Evolutionary conservation across 2,113 vertebrate species (phyloP).

Genomic region (Elgaria multicarinata): DNA sequence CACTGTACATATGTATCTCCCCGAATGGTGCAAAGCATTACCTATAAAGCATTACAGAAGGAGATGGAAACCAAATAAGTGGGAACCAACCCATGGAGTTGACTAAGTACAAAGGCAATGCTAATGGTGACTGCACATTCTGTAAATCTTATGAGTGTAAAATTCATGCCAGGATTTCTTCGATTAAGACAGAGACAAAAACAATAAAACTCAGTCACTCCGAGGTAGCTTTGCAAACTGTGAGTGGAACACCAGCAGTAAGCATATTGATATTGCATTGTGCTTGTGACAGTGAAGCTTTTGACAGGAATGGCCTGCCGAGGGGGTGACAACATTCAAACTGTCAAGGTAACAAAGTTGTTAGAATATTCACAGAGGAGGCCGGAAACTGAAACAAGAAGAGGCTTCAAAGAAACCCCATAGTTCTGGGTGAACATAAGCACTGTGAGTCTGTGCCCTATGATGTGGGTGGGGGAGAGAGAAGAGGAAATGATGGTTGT

Average conservation of each 20-base stretch:
- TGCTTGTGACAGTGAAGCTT: background rate
- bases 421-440: background rate
- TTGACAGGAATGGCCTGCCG: background rate
- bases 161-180: no score
- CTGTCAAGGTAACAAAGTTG: background rate
- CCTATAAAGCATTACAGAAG: background rate
- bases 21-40: background rate
- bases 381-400: background rate
- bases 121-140: background rate
- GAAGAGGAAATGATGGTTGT: background rate
- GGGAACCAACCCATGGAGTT: background rate
- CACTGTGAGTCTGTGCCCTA: background rate
- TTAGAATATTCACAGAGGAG: background rate
- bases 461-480: background rate
- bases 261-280: background rate
- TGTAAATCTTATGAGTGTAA: background rate
- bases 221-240: background rate
- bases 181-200: background rate
- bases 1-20: background rate
- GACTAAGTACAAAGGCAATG: background rate
- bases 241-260: background rate
- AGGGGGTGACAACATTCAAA: background rate
- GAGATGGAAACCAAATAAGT: background rate
- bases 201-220: no score
- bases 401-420: background rate